phyloP scores from a whole-genome alignment of 2,113 vertebrate genomes.

The Periophthalmus modestus region DNA sequence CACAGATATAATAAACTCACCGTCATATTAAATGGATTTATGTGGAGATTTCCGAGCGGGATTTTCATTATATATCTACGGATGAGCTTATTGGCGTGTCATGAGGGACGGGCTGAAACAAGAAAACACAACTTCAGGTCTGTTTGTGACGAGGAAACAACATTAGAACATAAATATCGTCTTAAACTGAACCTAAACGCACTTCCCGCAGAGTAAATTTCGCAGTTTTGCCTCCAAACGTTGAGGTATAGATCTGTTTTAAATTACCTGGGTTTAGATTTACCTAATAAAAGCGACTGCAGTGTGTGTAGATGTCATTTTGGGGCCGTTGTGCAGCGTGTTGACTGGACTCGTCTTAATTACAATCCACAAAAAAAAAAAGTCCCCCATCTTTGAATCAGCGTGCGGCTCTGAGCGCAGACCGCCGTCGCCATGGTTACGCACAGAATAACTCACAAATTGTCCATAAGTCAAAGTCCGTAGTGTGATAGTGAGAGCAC shows the following conservation, averaged over 20 bases:
- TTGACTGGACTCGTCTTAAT: not conserved
- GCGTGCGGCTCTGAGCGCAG: not conserved
- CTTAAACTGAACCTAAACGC: not conserved
- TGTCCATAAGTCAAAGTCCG: not conserved
- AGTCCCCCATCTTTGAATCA: not conserved
- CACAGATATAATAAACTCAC: no score
- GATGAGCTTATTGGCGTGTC: no score
- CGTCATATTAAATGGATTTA: no score
- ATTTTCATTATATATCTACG: no score
- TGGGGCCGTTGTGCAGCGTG: not conserved
- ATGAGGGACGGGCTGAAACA: no score
- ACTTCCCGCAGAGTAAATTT: conserved; percentile 1
- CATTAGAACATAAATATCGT: not conserved
- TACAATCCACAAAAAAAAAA: conserved; percentile 1
- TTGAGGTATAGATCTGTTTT: not conserved
- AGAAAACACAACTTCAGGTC: no score
- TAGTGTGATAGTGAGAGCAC: not conserved
- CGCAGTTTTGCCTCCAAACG: conserved; percentile 9
- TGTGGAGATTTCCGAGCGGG: no score
- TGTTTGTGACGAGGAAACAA: no score
- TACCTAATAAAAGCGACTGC: conserved; percentile 21
- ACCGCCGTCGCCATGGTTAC: not conserved
- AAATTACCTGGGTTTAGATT: conserved; percentile 3
- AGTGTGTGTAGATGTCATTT: not conserved
- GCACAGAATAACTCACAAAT: not conserved